These are phyloP conservation scores for Nemotelus pantherinus DNA, from an alignment of 2,888 invertebrate species.

Conservation along the genomic window DNA sequence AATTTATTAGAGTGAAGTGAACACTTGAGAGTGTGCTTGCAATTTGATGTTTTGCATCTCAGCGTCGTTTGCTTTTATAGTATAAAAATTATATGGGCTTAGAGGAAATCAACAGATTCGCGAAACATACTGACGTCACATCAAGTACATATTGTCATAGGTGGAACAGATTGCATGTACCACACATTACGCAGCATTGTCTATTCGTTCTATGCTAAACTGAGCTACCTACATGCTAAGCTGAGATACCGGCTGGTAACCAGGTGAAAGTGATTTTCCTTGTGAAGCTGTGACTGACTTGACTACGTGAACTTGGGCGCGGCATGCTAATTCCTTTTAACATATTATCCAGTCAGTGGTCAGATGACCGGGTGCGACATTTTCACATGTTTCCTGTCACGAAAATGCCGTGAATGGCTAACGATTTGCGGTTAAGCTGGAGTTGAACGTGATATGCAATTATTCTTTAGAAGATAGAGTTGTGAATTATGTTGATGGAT, in stretches of 20 bases:
- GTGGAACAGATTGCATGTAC: conserved; percentile 34
- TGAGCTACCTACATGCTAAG: not conserved
- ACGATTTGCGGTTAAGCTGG: too few relatives aligned
- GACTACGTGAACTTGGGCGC: not conserved
- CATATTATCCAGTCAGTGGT: not conserved
- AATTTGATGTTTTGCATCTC: conserved; percentile 23
- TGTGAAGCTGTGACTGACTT: not conserved
- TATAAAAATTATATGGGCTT: conserved; percentile 15
- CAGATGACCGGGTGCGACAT: too few relatives aligned
- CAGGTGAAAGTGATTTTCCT: conserved; percentile 42
- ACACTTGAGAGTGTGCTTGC: conserved; percentile 37
- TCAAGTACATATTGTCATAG: conserved; percentile 30
- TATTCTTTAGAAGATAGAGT: too few relatives aligned
- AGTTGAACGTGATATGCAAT: too few relatives aligned
- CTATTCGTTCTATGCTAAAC: not conserved
- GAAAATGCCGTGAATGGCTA: too few relatives aligned
- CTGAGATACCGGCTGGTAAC: not conserved
- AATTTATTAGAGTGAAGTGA: conserved; percentile 32
- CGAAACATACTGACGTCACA: not conserved
- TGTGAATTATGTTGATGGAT: too few relatives aligned
- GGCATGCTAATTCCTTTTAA: conserved; percentile 5
- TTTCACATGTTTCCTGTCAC: too few relatives aligned
- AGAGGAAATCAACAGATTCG: not conserved
- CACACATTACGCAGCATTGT: not conserved
- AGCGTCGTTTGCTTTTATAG: conserved; percentile 23